phyloP scores from a whole-genome alignment of 2,113 vertebrate species.

The Chloropsis cyanopogon region DNA sequence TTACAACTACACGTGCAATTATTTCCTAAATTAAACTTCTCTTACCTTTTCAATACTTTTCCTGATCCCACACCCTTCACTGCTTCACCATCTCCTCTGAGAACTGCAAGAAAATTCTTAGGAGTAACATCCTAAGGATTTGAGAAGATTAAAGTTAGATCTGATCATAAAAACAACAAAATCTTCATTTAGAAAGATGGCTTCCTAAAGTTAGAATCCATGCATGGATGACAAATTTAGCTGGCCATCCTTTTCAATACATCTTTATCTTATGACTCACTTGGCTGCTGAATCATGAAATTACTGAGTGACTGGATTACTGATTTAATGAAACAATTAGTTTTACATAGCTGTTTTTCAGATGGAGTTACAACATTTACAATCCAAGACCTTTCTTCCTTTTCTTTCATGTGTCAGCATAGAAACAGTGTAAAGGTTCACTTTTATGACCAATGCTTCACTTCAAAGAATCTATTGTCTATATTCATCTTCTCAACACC shows the following conservation, averaged over 20 bases:
- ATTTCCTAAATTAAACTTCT: background rate
- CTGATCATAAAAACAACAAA: background rate
- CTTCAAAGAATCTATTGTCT: background rate
- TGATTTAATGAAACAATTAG: background rate
- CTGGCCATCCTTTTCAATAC: background rate
- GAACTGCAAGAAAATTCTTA: conserved; percentile 88
- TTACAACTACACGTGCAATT: background rate
- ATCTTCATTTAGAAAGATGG: background rate
- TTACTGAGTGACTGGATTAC: background rate
- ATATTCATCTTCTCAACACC: background rate
- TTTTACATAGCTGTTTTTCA: background rate
- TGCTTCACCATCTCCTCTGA: conserved; percentile 82
- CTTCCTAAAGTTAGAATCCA: background rate
- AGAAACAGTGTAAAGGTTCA: background rate
- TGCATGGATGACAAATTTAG: background rate
- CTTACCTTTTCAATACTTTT: conserved; percentile 90
- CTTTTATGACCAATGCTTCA: background rate
- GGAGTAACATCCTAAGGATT: conserved; percentile 86
- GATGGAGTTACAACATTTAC: background rate
- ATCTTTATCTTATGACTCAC: background rate
- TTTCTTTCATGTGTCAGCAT: background rate
- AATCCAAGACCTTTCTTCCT: background rate
- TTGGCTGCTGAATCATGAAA: background rate
- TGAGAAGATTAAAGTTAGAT: background rate
- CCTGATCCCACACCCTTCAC: conserved; percentile 86